Base-by-base conservation (phyloP, 2,888 invertebrate species). In the Lysandra coridon region DNA sequence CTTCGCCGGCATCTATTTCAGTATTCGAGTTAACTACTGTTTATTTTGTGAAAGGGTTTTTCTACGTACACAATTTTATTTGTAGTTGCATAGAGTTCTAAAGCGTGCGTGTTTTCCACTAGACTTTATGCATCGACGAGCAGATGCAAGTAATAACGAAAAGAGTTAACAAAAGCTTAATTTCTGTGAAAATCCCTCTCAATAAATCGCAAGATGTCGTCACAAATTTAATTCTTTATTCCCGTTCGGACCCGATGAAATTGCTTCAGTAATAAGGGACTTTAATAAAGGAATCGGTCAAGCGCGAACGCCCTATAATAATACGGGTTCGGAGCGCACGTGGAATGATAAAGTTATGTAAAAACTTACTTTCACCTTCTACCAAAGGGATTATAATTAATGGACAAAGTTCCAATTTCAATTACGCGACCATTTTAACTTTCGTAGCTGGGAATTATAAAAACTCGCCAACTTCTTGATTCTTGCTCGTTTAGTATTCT, bases 191-290 rank as follows among this genome's bases (percentile, higher is more conserved):
- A 83, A 78, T 83, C 79, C 83, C 82, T 89, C 85, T 89, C 90
- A 91, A 90, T 91, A 91, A 89, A 87, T 86, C 85, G 85, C 90
- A 90, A 90, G 87, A 89, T 90, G 90, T 89, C 87, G 89, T 85
- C 86, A 83, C 85, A 86, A 88, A 87, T 88, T 89, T 87, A 88
- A 89, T 90, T 90, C 88, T 89, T 88, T 88, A 89, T 89, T 89
- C 87, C 84, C 87, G 84, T 85, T 86, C 86, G 88, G 85, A 87
- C 85, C 86, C 88, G 87, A 87, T 88, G 88, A 88, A 90, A 91
- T 90, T 89, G 90, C 89, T 89, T 89, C 87, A 85, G 88, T 89
- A 90, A 90, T 91, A 91, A 90, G 90, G 88, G 87, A 85, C 85
- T 85, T 89, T 90, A 86, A 87, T 88, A 88, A 86, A 87, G 86